Conservation (phyloP, 2,888 invertebrate species). For the Tetragonula carbonaria region DNA sequence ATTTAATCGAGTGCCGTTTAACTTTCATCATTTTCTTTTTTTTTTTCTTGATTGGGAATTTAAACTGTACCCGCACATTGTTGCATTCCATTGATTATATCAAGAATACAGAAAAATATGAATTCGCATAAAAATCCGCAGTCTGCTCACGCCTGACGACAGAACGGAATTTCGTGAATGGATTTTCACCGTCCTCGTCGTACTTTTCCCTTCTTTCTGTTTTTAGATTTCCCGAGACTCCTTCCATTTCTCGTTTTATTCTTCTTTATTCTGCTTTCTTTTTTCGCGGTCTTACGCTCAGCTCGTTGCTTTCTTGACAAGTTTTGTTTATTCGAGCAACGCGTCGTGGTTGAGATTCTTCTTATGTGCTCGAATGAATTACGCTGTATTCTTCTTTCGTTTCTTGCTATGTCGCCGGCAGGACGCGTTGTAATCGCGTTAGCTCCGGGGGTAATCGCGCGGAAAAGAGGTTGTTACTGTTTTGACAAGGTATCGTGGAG, state of each 20-base stretch:
- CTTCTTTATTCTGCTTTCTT: neutral
- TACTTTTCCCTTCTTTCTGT: neutral
- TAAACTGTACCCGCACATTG: too few relatives aligned
- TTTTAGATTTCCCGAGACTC: neutral
- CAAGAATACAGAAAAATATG: too few relatives aligned
- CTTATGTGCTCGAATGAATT: constrained; percentile 16
- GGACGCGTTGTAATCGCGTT: constrained; percentile 10
- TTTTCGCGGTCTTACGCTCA: too few relatives aligned
- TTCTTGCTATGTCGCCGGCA: neutral
- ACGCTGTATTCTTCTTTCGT: neutral
- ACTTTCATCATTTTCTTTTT: neutral
- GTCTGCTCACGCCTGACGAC: too few relatives aligned
- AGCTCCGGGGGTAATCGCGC: constrained; percentile 14
- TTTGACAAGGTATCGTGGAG: neutral
- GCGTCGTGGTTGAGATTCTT: neutral
- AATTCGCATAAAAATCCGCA: too few relatives aligned
- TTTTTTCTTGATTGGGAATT: too few relatives aligned
- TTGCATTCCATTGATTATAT: too few relatives aligned
- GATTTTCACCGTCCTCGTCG: too few relatives aligned
- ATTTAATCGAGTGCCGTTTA: too few relatives aligned
- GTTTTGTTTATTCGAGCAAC: constrained; percentile 24
- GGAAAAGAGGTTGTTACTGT: neutral
- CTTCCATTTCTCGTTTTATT: neutral
- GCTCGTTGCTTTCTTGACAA: neutral
- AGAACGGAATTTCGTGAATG: too few relatives aligned